Percentiles rank a stretch among this genome's conserved stretches.
phyloP scores from a whole-genome alignment of 2,113 vertebrate genomes.

The Orientallactaga bullata region DNA sequence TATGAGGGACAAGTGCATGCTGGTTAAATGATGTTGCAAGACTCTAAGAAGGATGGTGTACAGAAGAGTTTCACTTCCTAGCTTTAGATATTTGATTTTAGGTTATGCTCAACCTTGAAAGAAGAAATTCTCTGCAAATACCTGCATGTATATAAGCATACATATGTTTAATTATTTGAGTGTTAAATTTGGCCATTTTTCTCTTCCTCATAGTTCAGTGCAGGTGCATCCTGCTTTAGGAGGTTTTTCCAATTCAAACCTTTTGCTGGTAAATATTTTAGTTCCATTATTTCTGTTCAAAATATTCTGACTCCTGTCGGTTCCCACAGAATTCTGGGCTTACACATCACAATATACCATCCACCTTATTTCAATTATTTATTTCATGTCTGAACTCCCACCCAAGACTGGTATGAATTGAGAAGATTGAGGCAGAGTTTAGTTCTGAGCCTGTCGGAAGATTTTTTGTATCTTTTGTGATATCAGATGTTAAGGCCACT shows the following conservation, averaged over 20 bases:
- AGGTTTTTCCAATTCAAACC: conserved; percentile 38
- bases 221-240: conserved; percentile 20
- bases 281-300: conserved; percentile 54
- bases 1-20: not conserved
- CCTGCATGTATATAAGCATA: not conserved
- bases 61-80: too few species aligned
- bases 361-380: not conserved
- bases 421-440: not conserved
- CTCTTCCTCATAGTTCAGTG: not conserved
- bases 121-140: conserved; percentile 22
- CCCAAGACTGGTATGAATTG: not conserved
- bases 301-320: not conserved
- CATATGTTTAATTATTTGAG: not conserved
- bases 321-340: not conserved
- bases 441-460: not conserved
- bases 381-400: not conserved
- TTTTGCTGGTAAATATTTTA: conserved; percentile 49
- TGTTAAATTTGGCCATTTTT: conserved; percentile 52
- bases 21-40: not conserved
- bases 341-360: not conserved
- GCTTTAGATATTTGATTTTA: not conserved
- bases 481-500: not conserved
- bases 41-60: not conserved
- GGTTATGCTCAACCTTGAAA: not conserved
- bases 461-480: not conserved